These are phyloP conservation scores for Aradophagus sp. DNA, from an alignment of 1,140 invertebrate species.

Conservation along the genomic window DNA sequence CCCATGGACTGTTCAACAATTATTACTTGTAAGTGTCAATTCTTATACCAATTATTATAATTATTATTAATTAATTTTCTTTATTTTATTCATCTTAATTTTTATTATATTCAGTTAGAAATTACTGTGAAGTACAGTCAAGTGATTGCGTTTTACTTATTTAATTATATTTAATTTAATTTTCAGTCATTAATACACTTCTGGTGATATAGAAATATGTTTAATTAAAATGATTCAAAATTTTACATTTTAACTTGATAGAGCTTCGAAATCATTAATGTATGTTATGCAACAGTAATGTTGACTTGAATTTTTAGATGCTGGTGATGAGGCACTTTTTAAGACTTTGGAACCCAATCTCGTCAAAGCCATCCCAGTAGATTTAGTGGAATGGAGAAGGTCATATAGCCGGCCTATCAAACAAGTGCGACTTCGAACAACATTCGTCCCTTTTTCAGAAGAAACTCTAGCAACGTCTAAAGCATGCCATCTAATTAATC, in stretches of 20 bases:
- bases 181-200: too few species aligned
- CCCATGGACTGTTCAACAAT: constrained; percentile 71
- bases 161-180: too few species aligned
- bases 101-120: too few species aligned
- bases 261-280: too few species aligned
- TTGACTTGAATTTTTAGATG: constrained; percentile 77
- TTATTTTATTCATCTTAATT: background rate
- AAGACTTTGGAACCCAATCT: constrained; percentile 85
- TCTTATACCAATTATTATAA: constrained; percentile 3
- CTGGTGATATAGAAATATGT: too few species aligned
- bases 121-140: too few species aligned
- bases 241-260: too few species aligned
- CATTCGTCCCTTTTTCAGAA: constrained; percentile 87
- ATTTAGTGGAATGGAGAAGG: constrained; percentile 92
- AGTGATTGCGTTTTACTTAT: too few species aligned
- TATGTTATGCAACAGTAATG: too few species aligned
- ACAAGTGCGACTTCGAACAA: constrained; percentile 88
- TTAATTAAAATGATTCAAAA: too few species aligned
- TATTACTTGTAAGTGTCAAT: constrained; percentile 67
- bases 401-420: constrained; percentile 87
- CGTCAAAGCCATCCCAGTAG: constrained; percentile 86
- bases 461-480: constrained; percentile 82
- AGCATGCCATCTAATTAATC: constrained; percentile 85
- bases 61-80: constrained; percentile 42
- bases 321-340: constrained; percentile 91